phyloP scores from a whole-genome alignment of 2,888 invertebrate species.

The Amphipoea oculea region DNA sequence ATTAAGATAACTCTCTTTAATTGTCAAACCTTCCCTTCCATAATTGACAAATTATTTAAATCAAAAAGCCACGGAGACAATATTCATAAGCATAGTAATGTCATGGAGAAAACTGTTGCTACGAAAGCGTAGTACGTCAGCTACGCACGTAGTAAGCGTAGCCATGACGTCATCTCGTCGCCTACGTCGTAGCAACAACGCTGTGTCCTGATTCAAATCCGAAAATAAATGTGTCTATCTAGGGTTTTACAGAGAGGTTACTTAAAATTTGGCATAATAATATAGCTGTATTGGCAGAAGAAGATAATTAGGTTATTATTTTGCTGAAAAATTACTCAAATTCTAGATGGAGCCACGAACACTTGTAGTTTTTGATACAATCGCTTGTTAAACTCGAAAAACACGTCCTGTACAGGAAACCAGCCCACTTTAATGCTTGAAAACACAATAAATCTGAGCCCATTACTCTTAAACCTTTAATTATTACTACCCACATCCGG shows the following conservation, averaged over 20 bases:
- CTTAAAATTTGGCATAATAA: neutral
- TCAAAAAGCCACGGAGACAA: neutral
- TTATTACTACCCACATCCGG: slow-evolving; percentile 50
- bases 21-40: neutral
- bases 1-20: slow-evolving; percentile 1
- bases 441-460: slow-evolving; percentile 32
- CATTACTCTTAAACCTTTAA: slow-evolving; percentile 51
- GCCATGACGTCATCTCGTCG: slow-evolving; percentile 16
- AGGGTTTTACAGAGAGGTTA: neutral
- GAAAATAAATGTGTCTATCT: neutral
- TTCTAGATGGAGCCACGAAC: neutral
- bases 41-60: slow-evolving; percentile 10
- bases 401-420: neutral
- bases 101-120: slow-evolving; percentile 1
- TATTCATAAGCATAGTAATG: neutral
- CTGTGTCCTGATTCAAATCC: neutral
- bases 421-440: neutral
- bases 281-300: neutral
- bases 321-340: neutral
- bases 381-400: neutral
- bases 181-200: slow-evolving; percentile 38
- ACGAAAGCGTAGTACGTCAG: slow-evolving; percentile 20
- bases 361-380: too few relatives aligned
- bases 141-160: slow-evolving; percentile 47
- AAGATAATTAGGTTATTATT: neutral